Evolutionary conservation across 2,888 invertebrate genomes (phyloP).

Genomic region (Diplolepis rosae): DNA sequence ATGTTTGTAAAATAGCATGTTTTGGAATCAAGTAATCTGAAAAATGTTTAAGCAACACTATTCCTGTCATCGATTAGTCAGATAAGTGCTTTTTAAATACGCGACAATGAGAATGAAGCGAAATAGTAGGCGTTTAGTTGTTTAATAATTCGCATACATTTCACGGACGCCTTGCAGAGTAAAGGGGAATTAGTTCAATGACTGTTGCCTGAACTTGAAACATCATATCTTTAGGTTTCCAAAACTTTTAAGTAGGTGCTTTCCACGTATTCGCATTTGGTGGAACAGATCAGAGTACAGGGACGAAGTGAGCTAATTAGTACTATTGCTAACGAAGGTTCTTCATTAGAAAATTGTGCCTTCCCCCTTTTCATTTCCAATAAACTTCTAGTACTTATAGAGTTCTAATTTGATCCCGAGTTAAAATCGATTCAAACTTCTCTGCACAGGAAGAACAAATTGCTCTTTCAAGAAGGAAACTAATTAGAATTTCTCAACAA

Average conservation of each 20-base stretch:
- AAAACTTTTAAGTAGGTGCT: conserved; percentile 19
- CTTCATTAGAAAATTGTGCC: conserved; percentile 29
- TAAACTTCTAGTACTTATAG: conserved; percentile 10
- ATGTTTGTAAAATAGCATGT: not conserved
- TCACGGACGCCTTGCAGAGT: not conserved
- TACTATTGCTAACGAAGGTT: conserved; percentile 4
- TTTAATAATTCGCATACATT: not conserved
- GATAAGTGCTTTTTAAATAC: not conserved
- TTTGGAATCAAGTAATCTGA: not conserved
- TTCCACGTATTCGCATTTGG: conserved; percentile 12
- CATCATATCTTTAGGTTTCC: not conserved
- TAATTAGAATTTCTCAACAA: not conserved
- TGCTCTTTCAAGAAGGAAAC: not conserved
- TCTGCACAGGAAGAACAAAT: not conserved
- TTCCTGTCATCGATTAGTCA: not conserved
- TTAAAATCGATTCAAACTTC: conserved; percentile 13
- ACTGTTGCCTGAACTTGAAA: not conserved
- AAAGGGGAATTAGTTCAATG: not conserved
- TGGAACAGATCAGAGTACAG: not conserved
- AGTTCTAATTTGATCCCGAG: conserved; percentile 15
- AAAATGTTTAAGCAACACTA: not conserved
- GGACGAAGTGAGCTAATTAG: conserved; percentile 18
- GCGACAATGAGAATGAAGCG: not conserved
- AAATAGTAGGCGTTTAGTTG: not conserved
- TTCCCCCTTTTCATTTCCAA: conserved; percentile 18